phyloP scores from a whole-genome alignment of 2,113 vertebrate genomes.

The Sturnira hondurensis region DNA sequence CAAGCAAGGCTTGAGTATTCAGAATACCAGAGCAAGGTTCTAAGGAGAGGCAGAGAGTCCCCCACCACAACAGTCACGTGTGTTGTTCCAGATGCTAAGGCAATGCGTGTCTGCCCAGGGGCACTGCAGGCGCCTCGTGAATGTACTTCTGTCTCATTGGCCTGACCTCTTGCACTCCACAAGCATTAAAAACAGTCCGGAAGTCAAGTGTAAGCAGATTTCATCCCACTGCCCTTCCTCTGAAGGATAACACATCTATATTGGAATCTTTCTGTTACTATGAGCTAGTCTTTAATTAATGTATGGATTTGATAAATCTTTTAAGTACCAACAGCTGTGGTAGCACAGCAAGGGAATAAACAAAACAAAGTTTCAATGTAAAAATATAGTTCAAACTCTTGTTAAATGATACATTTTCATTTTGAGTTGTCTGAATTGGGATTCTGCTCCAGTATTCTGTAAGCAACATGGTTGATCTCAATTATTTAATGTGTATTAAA shows the following conservation, averaged over 20 bases:
- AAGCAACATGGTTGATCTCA: not conserved
- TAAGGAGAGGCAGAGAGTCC: no score
- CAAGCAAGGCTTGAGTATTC: not conserved
- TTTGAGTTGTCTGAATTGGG: not conserved
- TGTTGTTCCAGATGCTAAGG: not conserved
- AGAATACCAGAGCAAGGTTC: not conserved
- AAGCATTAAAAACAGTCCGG: not conserved
- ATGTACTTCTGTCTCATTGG: not conserved
- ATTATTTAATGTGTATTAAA: not conserved
- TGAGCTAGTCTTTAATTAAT: not conserved
- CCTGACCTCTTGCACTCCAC: not conserved
- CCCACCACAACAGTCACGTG: accelerated
- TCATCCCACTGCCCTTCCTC: not conserved
- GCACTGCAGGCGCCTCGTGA: not conserved
- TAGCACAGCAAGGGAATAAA: not conserved
- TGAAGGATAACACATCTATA: not conserved
- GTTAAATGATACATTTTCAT: not conserved
- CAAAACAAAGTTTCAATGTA: not conserved
- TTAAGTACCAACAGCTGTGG: not conserved
- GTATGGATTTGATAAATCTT: not conserved
- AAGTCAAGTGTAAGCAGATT: not conserved
- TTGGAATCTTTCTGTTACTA: not conserved
- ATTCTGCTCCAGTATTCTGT: not conserved
- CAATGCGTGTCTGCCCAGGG: not conserved
- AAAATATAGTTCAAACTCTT: not conserved